Percentiles rank a stretch among this genome's conserved stretches.
These are phyloP conservation scores for Ianthella basta DNA, from an alignment of 37 sponge, comb jelly and placozoan genomes.

Conservation along the genomic window DNA sequence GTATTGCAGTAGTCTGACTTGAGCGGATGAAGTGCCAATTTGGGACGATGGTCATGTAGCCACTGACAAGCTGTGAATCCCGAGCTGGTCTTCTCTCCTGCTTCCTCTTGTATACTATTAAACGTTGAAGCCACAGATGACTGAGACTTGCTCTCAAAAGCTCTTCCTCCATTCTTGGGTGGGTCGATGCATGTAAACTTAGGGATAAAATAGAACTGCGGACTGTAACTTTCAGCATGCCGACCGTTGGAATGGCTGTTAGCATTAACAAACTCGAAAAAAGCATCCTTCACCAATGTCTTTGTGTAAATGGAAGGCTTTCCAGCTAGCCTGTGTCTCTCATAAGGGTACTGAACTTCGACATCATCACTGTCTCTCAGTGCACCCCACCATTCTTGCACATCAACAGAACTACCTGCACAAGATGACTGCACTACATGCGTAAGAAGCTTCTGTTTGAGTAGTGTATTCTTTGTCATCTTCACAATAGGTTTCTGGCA, in stretches of 20 bases:
- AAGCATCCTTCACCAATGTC: conserved; percentile 1
- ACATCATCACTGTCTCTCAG: conserved; percentile 42
- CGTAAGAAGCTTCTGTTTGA: too few species aligned
- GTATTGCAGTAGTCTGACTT: conserved; percentile 9
- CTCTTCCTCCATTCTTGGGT: neutral
- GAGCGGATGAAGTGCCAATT: conserved; percentile 32
- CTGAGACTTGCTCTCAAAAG: neutral
- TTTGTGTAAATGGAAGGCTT: conserved; percentile 18
- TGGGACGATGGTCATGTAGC: too few species aligned
- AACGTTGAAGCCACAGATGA: too few species aligned
- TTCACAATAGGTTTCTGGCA: conserved; percentile 8
- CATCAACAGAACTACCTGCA: neutral
- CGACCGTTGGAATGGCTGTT: conserved; percentile 59
- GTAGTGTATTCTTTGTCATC: conserved; percentile 24
- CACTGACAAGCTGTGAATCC: neutral
- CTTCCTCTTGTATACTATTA: too few species aligned
- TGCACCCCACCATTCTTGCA: neutral
- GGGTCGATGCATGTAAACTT: conserved; percentile 1
- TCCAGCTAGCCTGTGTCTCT: conserved; percentile 5
- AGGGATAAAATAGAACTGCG: conserved; percentile 30
- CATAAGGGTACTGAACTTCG: conserved; percentile 31
- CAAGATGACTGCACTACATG: too few species aligned
- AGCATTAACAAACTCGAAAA: conserved; percentile 57
- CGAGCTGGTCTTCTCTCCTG: neutral
- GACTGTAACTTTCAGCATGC: conserved; percentile 32